Percentiles rank a stretch among this genome's conserved stretches.
These are phyloP conservation scores for Dolichoris vasculosae DNA, from an alignment of 1,140 invertebrate species.

Conservation along the genomic window DNA sequence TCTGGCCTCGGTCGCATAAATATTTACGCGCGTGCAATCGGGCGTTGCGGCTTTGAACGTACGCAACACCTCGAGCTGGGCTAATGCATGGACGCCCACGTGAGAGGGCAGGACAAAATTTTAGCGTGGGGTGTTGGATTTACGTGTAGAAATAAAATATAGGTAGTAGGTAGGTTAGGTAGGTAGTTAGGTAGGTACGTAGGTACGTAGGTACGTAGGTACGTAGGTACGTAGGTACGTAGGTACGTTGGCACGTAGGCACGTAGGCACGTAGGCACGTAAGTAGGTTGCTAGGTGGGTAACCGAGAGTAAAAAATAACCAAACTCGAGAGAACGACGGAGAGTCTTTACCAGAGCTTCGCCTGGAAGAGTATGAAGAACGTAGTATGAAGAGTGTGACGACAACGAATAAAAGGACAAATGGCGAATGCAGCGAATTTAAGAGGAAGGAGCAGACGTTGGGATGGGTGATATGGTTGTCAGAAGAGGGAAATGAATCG, in stretches of 20 bases:
- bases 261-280: no score
- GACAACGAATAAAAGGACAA: background rate
- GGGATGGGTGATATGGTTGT: background rate
- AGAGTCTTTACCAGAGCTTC: constrained; percentile 8
- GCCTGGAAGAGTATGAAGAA: constrained; percentile 32
- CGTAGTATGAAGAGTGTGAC: no score
- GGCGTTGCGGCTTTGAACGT: constrained; percentile 44
- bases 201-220: no score
- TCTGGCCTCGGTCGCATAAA: constrained; percentile 53
- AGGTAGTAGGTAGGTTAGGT: background rate
- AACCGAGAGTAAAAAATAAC: no score
- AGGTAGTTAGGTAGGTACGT: no score
- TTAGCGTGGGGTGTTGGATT: background rate
- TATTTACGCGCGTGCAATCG: constrained; percentile 58
- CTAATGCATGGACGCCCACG: background rate
- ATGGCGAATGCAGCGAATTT: constrained; percentile 8
- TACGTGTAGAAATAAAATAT: background rate
- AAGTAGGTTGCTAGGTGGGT: no score
- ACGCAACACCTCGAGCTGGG: background rate
- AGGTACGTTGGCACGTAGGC: no score
- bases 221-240: background rate
- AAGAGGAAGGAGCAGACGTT: constrained; percentile 2
- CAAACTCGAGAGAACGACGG: background rate
- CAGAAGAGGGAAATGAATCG: constrained; percentile 32
- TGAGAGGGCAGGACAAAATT: background rate